Conservation (phyloP, 2,113 vertebrate genomes). For the Spermophilus dauricus region DNA sequence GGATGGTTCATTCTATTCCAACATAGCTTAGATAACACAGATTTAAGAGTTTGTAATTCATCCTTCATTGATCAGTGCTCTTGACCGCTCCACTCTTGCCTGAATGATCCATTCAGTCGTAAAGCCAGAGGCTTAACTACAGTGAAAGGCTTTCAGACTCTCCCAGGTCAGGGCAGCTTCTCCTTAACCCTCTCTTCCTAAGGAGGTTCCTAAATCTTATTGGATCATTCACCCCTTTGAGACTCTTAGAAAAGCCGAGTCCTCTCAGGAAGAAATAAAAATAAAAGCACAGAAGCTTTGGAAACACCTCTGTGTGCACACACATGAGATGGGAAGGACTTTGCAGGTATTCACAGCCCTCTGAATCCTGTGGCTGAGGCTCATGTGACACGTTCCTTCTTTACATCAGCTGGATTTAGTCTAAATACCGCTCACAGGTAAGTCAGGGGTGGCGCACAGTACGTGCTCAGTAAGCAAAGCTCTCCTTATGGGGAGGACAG, state of each 20-base stretch:
- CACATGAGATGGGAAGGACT: background rate
- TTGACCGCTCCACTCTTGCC: background rate
- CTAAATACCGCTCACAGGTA: background rate
- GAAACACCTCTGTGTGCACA: background rate
- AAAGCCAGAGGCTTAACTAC: conserved; percentile 8
- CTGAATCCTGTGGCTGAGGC: background rate
- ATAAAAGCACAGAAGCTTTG: background rate
- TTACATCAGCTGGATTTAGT: background rate
- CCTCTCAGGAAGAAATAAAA: background rate
- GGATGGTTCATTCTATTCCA: conserved; percentile 53
- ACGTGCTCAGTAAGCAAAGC: background rate
- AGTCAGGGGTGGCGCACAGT: background rate
- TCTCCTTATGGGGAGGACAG: background rate
- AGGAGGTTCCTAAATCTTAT: background rate
- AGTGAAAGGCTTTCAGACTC: background rate
- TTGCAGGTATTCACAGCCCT: background rate
- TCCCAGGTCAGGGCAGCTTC: background rate
- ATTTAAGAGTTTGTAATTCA: conserved; percentile 63
- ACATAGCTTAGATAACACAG: conserved; percentile 69
- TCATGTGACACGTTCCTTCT: background rate
- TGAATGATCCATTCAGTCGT: background rate
- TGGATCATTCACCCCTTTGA: background rate
- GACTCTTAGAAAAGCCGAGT: background rate
- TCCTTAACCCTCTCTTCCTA: background rate
- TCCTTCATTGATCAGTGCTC: conserved; percentile 50